These are phyloP conservation scores for Vombatus ursinus DNA, from an alignment of 2,113 vertebrate genomes.

Conservation along the genomic window DNA sequence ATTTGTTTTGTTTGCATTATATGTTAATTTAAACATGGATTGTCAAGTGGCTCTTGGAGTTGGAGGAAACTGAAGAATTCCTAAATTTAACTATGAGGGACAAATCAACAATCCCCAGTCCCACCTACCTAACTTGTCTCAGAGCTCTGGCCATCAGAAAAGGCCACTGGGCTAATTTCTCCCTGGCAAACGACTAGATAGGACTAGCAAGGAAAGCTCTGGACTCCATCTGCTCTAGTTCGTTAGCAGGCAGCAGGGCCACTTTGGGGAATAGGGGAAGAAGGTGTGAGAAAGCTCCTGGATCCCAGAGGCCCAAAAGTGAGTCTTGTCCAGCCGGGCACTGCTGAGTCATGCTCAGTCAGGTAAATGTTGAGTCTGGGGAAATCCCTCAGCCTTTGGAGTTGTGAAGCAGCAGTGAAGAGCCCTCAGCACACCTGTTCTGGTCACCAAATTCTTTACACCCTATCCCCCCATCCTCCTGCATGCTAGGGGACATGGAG, in stretches of 20 bases:
- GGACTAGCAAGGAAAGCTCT: not conserved
- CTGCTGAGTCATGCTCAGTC: not conserved
- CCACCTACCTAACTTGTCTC: not conserved
- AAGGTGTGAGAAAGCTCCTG: not conserved
- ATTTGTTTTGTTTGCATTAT: not conserved
- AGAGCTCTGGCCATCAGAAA: not conserved
- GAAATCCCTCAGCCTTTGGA: not conserved
- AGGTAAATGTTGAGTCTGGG: not conserved
- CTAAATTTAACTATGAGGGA: not conserved
- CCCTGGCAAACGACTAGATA: not conserved
- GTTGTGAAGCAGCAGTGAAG: not conserved
- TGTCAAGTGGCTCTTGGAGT: not conserved
- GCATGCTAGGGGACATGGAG: not conserved
- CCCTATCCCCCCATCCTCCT: not conserved
- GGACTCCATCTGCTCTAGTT: not conserved
- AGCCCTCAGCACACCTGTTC: too few relatives aligned
- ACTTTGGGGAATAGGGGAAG: not conserved
- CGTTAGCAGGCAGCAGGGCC: not conserved
- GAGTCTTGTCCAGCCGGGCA: not conserved
- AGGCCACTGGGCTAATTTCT: not conserved
- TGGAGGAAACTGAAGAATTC: not conserved
- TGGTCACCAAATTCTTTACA: not conserved
- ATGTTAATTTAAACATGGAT: not conserved
- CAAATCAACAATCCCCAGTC: not conserved
- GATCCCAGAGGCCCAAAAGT: not conserved